Conservation (phyloP, 2,797 vertebrate species). For the Alosa sapidissima region DNA sequence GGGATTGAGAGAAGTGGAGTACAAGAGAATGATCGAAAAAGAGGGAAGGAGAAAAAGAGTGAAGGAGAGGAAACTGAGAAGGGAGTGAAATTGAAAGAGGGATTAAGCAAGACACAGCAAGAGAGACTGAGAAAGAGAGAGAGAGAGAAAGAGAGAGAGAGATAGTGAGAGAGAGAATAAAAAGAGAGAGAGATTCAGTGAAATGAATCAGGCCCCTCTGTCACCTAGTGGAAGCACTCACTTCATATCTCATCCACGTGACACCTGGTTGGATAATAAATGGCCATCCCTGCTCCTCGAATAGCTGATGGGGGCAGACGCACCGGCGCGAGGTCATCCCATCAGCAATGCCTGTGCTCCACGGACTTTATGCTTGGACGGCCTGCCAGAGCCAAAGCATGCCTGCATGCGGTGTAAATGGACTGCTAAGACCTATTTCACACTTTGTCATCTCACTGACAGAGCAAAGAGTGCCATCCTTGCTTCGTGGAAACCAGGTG, state of each 20-base stretch:
- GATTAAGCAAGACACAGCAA: too few relatives aligned
- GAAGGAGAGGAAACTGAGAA: background rate
- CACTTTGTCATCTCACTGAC: background rate
- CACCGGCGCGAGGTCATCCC: background rate
- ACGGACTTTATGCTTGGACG: background rate
- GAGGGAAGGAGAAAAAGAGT: background rate
- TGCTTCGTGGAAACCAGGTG: background rate
- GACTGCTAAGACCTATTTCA: constrained; percentile 22
- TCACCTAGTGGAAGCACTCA: background rate
- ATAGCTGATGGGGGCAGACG: background rate
- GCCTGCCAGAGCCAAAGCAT: too few relatives aligned
- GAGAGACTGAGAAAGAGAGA: background rate
- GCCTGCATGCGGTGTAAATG: background rate
- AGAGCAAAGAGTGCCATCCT: background rate
- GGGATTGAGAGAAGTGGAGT: background rate
- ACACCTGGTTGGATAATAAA: constrained; percentile 17
- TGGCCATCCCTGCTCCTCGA: background rate
- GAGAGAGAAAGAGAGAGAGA: background rate
- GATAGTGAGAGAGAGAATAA: background rate
- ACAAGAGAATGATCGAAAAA: background rate
- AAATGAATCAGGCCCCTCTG: background rate
- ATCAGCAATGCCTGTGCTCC: background rate
- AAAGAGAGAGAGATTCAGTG: background rate
- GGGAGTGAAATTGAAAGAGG: too few relatives aligned
- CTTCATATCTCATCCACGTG: constrained; percentile 19